A percentile compares a stretch with the other conserved stretches of the same genome.
Evolutionary conservation across 53 echinoderm and acorn worm genomes (phyloP).

Genomic region (Paracentrotus lividus): DNA sequence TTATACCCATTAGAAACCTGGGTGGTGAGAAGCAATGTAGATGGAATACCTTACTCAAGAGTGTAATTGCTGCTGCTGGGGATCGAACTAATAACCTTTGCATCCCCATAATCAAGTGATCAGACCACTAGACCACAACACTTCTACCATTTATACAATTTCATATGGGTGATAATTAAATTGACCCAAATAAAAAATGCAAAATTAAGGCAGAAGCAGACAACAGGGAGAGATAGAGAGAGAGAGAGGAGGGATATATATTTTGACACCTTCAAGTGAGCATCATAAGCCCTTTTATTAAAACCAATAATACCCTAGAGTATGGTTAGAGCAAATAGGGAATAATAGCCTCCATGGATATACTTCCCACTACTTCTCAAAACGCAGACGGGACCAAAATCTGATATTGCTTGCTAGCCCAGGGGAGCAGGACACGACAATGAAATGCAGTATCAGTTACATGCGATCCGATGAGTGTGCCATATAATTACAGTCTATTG

Average conservation of each 20-base stretch:
- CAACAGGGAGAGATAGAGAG: neutral
- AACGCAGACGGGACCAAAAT: too few relatives aligned
- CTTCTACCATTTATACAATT: too few relatives aligned
- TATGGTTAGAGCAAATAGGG: neutral
- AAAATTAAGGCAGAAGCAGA: neutral
- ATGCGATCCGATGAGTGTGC: neutral
- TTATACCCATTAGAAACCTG: too few relatives aligned
- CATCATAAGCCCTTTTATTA: constrained; percentile 26
- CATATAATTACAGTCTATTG: constrained; percentile 31
- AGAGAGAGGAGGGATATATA: too few relatives aligned
- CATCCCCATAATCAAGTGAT: too few relatives aligned
- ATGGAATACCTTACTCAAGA: too few relatives aligned
- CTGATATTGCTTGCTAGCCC: constrained; percentile 23
- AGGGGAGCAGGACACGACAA: neutral
- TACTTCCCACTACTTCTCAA: too few relatives aligned
- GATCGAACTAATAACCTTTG: too few relatives aligned
- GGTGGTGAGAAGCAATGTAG: too few relatives aligned
- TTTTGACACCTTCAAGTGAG: constrained; percentile 30
- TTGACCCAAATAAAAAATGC: neutral
- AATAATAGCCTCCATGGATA: neutral
- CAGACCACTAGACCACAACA: too few relatives aligned
- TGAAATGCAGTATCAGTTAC: constrained; percentile 56
- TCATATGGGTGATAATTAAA: too few relatives aligned
- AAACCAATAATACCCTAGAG: neutral
- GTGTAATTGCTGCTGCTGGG: too few relatives aligned